Evolutionary conservation across 2,888 invertebrate genomes (phyloP).

Genomic region (Rhagophthalmus giganteus): DNA sequence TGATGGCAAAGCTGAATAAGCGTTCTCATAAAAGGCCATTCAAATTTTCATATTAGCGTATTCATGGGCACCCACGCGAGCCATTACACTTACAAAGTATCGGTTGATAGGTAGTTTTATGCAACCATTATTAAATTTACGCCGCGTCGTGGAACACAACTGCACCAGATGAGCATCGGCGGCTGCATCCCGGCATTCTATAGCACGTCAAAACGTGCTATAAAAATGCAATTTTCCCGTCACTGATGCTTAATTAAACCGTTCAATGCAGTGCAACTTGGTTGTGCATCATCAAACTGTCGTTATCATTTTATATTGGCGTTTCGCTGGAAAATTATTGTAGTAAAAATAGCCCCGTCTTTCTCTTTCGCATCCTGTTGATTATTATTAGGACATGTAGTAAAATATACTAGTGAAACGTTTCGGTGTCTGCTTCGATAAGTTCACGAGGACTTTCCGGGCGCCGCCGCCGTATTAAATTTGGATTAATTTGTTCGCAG

Average conservation of each 20-base stretch:
- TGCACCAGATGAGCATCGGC: slow-evolving; percentile 15
- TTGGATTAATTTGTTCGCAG: too few relatives aligned
- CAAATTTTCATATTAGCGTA: background rate
- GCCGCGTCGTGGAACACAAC: slow-evolving; percentile 16
- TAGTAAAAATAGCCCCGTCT: slow-evolving; percentile 7
- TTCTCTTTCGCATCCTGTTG: slow-evolving; percentile 3
- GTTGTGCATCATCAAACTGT: slow-evolving; percentile 29
- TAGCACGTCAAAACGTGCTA: slow-evolving; percentile 30
- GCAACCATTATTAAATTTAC: slow-evolving; percentile 21
- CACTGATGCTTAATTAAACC: slow-evolving; percentile 38
- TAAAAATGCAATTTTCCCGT: slow-evolving; percentile 38
- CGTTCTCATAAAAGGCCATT: background rate
- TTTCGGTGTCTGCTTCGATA: background rate
- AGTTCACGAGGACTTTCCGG: background rate
- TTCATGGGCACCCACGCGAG: background rate
- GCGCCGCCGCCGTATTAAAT: too few relatives aligned
- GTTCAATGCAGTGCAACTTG: slow-evolving; percentile 33
- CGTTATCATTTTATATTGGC: slow-evolving; percentile 22
- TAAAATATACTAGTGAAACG: too few relatives aligned
- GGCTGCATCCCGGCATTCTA: slow-evolving; percentile 13
- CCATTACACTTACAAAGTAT: background rate
- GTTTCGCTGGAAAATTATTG: slow-evolving; percentile 13
- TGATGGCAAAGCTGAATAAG: background rate
- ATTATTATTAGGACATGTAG: too few relatives aligned
- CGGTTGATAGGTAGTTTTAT: slow-evolving; percentile 12